Conservation (phyloP, 2,888 invertebrate species). For the Deilephila porcellus region DNA sequence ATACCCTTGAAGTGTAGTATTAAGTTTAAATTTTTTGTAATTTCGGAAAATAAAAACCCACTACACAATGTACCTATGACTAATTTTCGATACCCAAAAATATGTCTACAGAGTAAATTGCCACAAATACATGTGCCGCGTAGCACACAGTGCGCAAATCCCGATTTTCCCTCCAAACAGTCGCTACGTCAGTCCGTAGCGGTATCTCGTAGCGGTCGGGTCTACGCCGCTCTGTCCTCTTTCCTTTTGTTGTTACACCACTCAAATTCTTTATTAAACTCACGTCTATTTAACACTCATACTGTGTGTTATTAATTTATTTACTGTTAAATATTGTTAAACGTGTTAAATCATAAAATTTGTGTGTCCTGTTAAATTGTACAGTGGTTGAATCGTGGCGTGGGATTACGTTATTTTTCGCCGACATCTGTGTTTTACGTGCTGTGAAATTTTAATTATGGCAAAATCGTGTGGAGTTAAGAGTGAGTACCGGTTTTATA, state of each 20-base stretch:
- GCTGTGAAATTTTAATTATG: constrained; percentile 42
- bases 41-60: neutral
- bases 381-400: constrained; percentile 37
- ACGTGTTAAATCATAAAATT: neutral
- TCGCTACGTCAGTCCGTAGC: constrained; percentile 73
- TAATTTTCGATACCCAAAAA: neutral
- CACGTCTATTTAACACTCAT: constrained; percentile 31
- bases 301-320: neutral
- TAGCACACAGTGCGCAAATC: constrained; percentile 59
- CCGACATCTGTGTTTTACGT: constrained; percentile 44
- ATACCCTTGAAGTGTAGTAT: too few species aligned
- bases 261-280: constrained; percentile 64
- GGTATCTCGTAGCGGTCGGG: constrained; percentile 53
- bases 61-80: neutral
- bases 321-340: constrained; percentile 25
- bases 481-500: constrained; percentile 44
- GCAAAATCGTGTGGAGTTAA: constrained; percentile 38
- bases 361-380: constrained; percentile 7
- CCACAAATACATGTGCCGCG: constrained; percentile 21
- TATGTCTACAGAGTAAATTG: neutral
- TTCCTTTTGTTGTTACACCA: constrained; percentile 50
- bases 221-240: constrained; percentile 49
- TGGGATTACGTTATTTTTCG: constrained; percentile 50
- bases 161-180: constrained; percentile 51
- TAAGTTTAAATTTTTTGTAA: too few species aligned